Base-by-base conservation (phyloP, 2,113 vertebrate genomes). In the Petroica traversi region DNA sequence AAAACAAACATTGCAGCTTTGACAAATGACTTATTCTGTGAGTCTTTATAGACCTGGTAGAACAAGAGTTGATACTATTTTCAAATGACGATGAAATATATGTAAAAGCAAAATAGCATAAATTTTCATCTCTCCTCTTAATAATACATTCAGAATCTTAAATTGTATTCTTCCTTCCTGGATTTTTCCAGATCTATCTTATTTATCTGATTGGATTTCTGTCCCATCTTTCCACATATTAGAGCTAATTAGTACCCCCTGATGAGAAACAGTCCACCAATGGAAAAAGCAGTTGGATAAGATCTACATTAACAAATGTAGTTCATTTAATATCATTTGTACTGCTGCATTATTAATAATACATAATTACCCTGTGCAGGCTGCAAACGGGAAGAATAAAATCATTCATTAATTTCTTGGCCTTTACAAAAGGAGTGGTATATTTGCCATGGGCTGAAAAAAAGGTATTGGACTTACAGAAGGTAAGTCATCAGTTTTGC, bases 251-350 rank as follows among this genome's bases (percentile, higher is more conserved):
- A 98, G 98, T 97, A 97, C 98, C 98, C 98, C 98, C 97, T 97
- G 97, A 98, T 97, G 98, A 98, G 98, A 98, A 98, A 98, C 95
- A 98, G 98, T 95, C 97, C 97, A 98, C 97, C 94, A 95, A 98
- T 97, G 92, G 97, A 98, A 97, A 98, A 98, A 98, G 97, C 97
- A 98, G 97, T 98, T 97, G 98, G 98, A 98, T 98, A 98, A 98
- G 96, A 98, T 98, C 98, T 98, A 98, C 97, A 96, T 98, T 98
- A 98, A 98, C 98, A 98, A 98, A 98, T 98, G 97, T 98, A 97
- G 97, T 98, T 98, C 98, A 98, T 98, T 98, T 98, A 98, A 98
- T 98, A 98, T 98, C 97, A 98, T 98, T 98, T 98, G 97, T 97
- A 95, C 97, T 98, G 95, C 97, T 98, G 97, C 98, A 98, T 98